phyloP scores from a whole-genome alignment of 92 coral and sea anemone species.

The Epizoanthus stellaris region DNA sequence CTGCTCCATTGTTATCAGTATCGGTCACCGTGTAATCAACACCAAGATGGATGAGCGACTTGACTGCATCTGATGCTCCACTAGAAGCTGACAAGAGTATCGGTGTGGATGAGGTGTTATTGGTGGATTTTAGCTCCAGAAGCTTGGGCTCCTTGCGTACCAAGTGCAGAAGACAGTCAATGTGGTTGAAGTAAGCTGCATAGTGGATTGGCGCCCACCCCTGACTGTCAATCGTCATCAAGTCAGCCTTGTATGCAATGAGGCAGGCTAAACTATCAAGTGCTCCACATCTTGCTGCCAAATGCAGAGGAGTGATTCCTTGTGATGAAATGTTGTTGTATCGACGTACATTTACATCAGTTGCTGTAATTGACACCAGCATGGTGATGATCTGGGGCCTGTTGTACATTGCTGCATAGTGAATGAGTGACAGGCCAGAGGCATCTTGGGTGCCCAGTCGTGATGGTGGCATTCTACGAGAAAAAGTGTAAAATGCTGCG shows the following conservation, averaged over 20 bases:
- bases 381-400: constrained; percentile 93
- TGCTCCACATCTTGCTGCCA: constrained; percentile 97
- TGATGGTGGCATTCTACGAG: constrained; percentile 89
- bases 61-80: constrained; percentile 92
- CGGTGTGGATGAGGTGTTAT: constrained; percentile 83
- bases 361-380: constrained; percentile 85
- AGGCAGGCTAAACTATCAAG: constrained; percentile 94
- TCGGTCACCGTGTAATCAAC: constrained; percentile 71
- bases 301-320: constrained; percentile 91
- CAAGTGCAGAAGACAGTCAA: constrained; percentile 89
- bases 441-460: constrained; percentile 93
- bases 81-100: constrained; percentile 93
- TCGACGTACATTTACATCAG: constrained; percentile 92
- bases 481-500: constrained; percentile 86
- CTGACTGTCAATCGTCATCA: constrained; percentile 83
- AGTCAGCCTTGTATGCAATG: constrained; percentile 94
- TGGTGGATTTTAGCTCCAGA: constrained; percentile 77
- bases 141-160: constrained; percentile 81
- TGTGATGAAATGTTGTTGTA: constrained; percentile 88
- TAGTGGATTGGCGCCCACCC: constrained; percentile 97
- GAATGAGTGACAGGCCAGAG: constrained; percentile 92
- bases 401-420: constrained; percentile 99
- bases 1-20: constrained; percentile 75
- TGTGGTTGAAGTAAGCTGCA: constrained; percentile 94
- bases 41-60: constrained; percentile 77